Evolutionary conservation across 2,113 vertebrate species (phyloP).

Genomic region (Melanocharis versteri): DNA sequence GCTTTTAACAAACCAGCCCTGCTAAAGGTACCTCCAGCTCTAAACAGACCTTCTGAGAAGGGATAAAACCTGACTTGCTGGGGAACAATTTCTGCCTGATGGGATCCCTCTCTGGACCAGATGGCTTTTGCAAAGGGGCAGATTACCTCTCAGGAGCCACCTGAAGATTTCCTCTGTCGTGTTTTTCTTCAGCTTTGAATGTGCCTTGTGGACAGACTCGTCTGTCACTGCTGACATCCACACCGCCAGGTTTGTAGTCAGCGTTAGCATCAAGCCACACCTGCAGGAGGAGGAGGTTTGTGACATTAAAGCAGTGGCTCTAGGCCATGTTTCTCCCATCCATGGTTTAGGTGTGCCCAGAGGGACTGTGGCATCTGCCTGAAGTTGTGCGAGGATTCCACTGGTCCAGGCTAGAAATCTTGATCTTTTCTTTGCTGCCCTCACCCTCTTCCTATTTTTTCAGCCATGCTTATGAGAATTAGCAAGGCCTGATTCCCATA

Average conservation of each 20-base stretch:
- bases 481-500: not conserved
- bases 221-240: conserved; percentile 93
- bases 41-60: not conserved
- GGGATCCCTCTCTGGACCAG: not conserved
- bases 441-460: not conserved
- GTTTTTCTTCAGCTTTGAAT: conserved; percentile 48
- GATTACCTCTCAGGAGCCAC: conserved; percentile 49
- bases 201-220: conserved; percentile 88
- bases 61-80: not conserved
- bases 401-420: not conserved
- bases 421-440: not conserved
- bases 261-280: conserved; percentile 89
- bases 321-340: not conserved
- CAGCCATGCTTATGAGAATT: not conserved
- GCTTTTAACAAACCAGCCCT: not conserved
- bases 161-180: conserved; percentile 21
- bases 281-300: conserved; percentile 55
- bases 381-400: not conserved
- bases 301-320: not conserved
- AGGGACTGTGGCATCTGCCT: not conserved
- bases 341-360: not conserved
- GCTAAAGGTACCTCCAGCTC: not conserved
- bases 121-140: not conserved
- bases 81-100: not conserved
- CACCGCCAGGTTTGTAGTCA: conserved; percentile 87